Conservation (phyloP, 1,140 invertebrate genomes). For the Aphaenogaster rudis region DNA sequence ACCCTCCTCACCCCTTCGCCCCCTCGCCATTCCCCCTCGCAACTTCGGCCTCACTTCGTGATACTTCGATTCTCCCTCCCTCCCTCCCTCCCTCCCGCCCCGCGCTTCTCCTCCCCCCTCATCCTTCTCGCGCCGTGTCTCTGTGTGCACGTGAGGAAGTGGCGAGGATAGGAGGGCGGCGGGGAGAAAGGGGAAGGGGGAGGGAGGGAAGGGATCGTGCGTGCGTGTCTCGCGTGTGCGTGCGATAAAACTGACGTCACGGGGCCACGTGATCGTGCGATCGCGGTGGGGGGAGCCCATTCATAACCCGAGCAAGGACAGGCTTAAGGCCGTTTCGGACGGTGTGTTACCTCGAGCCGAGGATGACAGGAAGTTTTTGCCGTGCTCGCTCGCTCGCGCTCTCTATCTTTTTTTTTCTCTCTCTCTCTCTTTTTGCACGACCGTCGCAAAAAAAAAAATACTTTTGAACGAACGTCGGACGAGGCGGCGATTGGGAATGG, state of each 20-base stretch:
- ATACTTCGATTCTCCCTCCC: slow-evolving; percentile 27
- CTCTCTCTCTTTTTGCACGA: background rate
- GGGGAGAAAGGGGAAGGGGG: background rate
- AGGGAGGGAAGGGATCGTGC: slow-evolving; percentile 41
- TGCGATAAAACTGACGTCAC: slow-evolving; percentile 76
- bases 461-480: slow-evolving; percentile 11
- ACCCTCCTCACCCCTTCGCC: slow-evolving; percentile 12
- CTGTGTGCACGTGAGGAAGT: slow-evolving; percentile 46
- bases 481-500: background rate
- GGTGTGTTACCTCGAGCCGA: slow-evolving; percentile 68
- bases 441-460: slow-evolving; percentile 31
- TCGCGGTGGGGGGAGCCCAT: slow-evolving; percentile 78
- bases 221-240: slow-evolving; percentile 69
- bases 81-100: too few relatives aligned
- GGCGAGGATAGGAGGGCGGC: background rate
- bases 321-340: slow-evolving; percentile 83
- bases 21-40: background rate
- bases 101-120: background rate
- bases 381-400: too few relatives aligned
- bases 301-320: slow-evolving; percentile 86
- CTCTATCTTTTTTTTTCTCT: background rate
- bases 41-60: background rate
- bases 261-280: slow-evolving; percentile 79
- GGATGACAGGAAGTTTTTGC: slow-evolving; percentile 56
- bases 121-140: slow-evolving; percentile 22